These are phyloP conservation scores for Macrosteles quadrilineatus DNA, from an alignment of 1,140 invertebrate species.

Conservation along the genomic window DNA sequence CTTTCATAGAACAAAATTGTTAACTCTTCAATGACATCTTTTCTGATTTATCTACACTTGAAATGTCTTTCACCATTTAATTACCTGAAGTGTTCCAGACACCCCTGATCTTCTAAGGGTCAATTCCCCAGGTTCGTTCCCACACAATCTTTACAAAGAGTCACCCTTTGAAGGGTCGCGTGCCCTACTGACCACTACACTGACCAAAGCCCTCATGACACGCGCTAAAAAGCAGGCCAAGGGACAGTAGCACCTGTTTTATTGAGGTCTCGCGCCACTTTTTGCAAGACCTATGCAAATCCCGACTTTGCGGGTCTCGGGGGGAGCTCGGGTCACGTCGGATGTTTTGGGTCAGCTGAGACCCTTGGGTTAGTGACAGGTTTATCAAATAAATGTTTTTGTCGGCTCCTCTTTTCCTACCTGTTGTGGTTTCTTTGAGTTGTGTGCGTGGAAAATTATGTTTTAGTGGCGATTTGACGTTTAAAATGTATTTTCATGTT, in stretches of 20 bases:
- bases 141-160: background rate
- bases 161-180: no score
- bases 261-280: background rate
- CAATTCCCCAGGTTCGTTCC: background rate
- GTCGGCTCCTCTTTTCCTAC: no score
- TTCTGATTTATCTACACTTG: no score
- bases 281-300: conserved; percentile 26
- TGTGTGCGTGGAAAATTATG: no score
- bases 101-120: no score
- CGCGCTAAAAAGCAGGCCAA: conserved; percentile 7
- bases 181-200: background rate
- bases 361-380: conserved; percentile 1
- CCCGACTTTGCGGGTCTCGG: background rate
- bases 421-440: no score
- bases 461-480: no score
- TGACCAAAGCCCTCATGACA: background rate
- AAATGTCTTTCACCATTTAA: no score
- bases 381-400: background rate
- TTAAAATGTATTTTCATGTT: no score
- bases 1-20: no score
- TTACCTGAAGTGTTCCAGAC: no score
- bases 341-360: conserved; percentile 11
- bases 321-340: background rate
- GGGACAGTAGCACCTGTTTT: conserved; percentile 12
- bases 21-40: no score